Evolutionary conservation across 2,797 vertebrate species (phyloP), one percentile per base, ranked within the genome.

Genomic region (Coilia nasus): DNA sequence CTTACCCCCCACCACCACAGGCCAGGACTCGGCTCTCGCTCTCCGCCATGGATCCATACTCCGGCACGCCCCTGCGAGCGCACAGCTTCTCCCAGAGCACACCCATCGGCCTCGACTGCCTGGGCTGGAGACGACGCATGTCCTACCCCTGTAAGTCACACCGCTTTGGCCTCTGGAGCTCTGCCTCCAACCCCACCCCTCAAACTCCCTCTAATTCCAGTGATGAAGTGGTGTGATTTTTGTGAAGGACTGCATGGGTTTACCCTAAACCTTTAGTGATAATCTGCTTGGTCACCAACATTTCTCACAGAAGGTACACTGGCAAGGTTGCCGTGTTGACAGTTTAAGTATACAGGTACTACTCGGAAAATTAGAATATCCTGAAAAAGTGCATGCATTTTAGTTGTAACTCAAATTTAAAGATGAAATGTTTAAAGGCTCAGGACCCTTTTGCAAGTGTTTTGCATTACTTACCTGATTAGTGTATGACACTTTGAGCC

Each of bases 41-140:
- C 80, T 87, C 88, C 0, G 89, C 93, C 82, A 83, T 92, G 35
- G 89, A 93, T 82, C 89, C 90, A 84, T 94, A 95, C 87, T 89
- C 88, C 50, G 90, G 91, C 19, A 93, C 93, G 75, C 92, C 93
- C 0, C 92, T 96, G 88, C 96, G 95, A 87, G 91, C 93, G 81
- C 94, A 94, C n/a, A 88, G 92, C 0, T 95, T 97, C 91, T 98
- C 97, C 56, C 96, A 96, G 91, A 98, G 97, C 91, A 97, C 96
- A 46, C 97, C 97, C 0, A 93, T 93, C 0, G 96, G 96, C 82
- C 93, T 98, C 83, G 96, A 98, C 92, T 95, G 93, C 0, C 56
- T 96, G 85, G 95, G 95, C 86, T 95, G 96, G 95, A 94, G 92
- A 10, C 90, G 90, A 54, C 88, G 81, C 28, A 6, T 91, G 83